phyloP scores from a whole-genome alignment of 2,888 invertebrate species.

The Rhagophthalmus giganteus region DNA sequence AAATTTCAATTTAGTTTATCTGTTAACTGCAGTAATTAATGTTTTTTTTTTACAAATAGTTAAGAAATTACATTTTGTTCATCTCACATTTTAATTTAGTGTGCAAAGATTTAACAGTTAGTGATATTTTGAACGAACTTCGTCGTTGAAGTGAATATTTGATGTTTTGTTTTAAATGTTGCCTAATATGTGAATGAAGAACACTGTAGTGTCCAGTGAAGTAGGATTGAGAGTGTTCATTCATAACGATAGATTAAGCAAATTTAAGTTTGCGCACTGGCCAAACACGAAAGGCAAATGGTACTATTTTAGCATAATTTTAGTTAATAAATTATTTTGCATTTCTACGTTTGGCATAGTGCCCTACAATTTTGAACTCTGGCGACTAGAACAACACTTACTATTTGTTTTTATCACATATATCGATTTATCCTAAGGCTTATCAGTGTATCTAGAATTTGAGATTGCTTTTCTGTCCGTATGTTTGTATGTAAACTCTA shows the following conservation, averaged over 20 bases:
- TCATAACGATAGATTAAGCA: slow-evolving; percentile 35
- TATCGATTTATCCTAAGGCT: slow-evolving; percentile 39
- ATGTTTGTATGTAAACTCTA: slow-evolving; percentile 40
- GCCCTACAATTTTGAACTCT: slow-evolving; percentile 18
- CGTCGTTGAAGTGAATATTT: slow-evolving; percentile 28
- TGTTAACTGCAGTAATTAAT: too few species aligned
- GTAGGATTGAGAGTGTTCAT: slow-evolving; percentile 39
- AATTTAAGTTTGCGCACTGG: slow-evolving; percentile 21
- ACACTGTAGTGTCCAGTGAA: slow-evolving; percentile 37
- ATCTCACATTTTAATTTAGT: slow-evolving; percentile 27
- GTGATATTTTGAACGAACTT: slow-evolving; percentile 30
- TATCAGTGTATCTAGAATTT: slow-evolving; percentile 43
- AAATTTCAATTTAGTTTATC: slow-evolving; percentile 7
- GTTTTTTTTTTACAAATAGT: too few species aligned
- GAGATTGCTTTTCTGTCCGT: slow-evolving; percentile 41
- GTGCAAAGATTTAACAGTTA: slow-evolving; percentile 24
- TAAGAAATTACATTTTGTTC: slow-evolving; percentile 14
- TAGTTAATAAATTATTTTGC: slow-evolving; percentile 20
- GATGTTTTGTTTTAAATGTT: slow-evolving; percentile 43
- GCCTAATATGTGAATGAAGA: slow-evolving; percentile 40
- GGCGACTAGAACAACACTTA: slow-evolving; percentile 27
- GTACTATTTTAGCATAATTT: slow-evolving; percentile 26
- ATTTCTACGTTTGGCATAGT: slow-evolving; percentile 25
- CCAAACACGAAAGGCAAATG: slow-evolving; percentile 31
- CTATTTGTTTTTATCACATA: slow-evolving; percentile 34